A percentile compares a stretch with the other conserved stretches of the same genome.
Evolutionary conservation across 2,888 invertebrate species (phyloP).

Genomic region (Aphidoletes aphidimyza): DNA sequence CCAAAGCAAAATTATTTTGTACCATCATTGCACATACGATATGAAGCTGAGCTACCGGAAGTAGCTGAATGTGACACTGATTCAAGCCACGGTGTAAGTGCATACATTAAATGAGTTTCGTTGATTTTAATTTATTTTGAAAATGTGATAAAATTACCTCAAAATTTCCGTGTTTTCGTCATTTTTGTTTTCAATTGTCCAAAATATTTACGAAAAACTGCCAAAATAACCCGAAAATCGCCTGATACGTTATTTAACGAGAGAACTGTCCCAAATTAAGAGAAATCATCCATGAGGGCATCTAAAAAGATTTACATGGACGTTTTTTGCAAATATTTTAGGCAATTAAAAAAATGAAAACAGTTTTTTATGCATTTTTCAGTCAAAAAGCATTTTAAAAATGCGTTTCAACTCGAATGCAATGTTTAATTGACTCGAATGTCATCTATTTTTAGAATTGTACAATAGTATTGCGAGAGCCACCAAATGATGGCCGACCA

Average conservation of each 20-base stretch:
- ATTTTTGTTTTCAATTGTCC: no score
- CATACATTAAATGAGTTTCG: not conserved
- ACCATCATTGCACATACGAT: conserved; percentile 86
- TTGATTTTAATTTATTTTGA: no score
- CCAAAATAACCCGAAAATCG: no score
- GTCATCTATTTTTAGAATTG: conserved; percentile 71
- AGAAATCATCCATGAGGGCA: no score
- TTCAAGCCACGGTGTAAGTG: conserved; percentile 61
- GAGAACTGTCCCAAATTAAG: no score
- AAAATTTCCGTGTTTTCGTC: no score
- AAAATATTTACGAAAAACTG: no score
- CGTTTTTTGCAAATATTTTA: no score
- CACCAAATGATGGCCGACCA: conserved; percentile 77
- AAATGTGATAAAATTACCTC: no score
- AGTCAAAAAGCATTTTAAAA: conserved; percentile 34
- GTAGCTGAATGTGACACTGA: conserved; percentile 62
- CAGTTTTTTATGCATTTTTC: not conserved
- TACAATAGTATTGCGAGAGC: conserved; percentile 84
- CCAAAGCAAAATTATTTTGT: conserved; percentile 92
- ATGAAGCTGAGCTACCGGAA: conserved; percentile 85
- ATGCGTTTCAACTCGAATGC: conserved; percentile 51
- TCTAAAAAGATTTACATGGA: no score
- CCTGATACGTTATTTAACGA: no score
- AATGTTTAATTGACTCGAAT: conserved; percentile 52
- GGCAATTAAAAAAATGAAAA: no score